A percentile compares a stretch with the other conserved stretches of the same genome.
Conservation (phyloP, 2,797 vertebrate species). For the Lacerta agilis region DNA sequence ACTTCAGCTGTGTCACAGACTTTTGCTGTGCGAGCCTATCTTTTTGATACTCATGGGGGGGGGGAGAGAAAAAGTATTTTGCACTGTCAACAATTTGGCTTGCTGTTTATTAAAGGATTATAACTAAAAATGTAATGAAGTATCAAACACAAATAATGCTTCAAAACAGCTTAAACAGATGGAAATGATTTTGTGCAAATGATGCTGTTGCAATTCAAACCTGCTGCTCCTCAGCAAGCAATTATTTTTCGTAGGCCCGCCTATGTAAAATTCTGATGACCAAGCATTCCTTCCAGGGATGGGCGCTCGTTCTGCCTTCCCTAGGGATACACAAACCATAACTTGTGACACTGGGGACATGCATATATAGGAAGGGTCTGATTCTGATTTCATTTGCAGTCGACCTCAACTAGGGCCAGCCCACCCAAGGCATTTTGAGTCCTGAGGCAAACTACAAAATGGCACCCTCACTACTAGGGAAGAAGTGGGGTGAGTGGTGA, state of each 20-base stretch:
- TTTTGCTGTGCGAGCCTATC: slow-evolving; percentile 46
- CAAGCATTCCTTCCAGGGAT: slow-evolving; percentile 3
- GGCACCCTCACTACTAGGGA: no score
- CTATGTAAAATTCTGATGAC: slow-evolving; percentile 10
- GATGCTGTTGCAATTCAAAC: slow-evolving; percentile 58
- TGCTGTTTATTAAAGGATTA: slow-evolving; percentile 67
- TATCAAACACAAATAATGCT: slow-evolving; percentile 63
- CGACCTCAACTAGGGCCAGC: no score
- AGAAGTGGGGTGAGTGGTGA: no score
- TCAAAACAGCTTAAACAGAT: slow-evolving; percentile 60
- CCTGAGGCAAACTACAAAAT: no score
- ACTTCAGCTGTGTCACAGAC: slow-evolving; percentile 48
- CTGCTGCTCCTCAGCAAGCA: slow-evolving; percentile 32
- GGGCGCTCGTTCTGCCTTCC: neutral
- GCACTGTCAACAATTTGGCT: slow-evolving; percentile 63
- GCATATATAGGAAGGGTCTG: neutral
- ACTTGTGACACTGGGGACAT: neutral
- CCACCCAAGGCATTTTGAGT: no score
- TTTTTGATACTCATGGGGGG: slow-evolving; percentile 44
- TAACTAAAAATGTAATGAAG: slow-evolving; percentile 69
- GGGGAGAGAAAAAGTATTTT: slow-evolving; percentile 49
- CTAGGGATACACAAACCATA: neutral
- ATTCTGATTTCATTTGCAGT: neutral
- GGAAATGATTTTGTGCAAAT: slow-evolving; percentile 46
- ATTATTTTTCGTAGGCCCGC: slow-evolving; percentile 26